Conservation (phyloP, 2,888 invertebrate genomes). For the Brachyptera risi region DNA sequence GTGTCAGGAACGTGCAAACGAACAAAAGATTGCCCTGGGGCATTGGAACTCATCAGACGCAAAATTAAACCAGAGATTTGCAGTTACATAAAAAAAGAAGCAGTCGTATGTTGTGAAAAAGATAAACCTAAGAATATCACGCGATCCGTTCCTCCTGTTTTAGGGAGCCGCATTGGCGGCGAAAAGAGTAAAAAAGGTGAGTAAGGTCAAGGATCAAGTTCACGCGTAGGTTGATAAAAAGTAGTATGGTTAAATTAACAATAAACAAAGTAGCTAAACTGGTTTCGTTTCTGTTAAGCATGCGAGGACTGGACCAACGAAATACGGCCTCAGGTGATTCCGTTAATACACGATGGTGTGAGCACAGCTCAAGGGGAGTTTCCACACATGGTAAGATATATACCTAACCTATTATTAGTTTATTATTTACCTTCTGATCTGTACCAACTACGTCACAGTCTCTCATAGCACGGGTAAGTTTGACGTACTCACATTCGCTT, state of each 20-base stretch:
- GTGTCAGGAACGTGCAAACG: not conserved
- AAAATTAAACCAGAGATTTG: not conserved
- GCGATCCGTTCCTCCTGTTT: not conserved
- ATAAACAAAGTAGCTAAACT: no score
- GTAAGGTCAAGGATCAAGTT: not conserved
- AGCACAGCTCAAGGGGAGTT: constrained; percentile 30
- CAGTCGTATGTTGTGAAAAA: not conserved
- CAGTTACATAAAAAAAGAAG: not conserved
- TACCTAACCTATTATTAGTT: no score
- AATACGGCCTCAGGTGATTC: not conserved
- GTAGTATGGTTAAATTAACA: no score
- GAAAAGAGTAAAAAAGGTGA: constrained; percentile 3
- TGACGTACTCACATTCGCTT: not conserved
- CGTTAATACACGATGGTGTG: constrained; percentile 28
- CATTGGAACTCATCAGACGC: not conserved
- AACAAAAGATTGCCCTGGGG: not conserved
- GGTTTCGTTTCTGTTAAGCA: constrained; percentile 11
- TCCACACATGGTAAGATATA: constrained; percentile 34
- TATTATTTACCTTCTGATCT: not conserved
- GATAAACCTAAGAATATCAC: not conserved
- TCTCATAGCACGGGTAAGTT: not conserved
- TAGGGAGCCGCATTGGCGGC: not conserved
- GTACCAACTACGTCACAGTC: not conserved
- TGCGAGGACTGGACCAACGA: constrained; percentile 10
- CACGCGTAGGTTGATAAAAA: not conserved